Conservation (phyloP, 2,797 vertebrate genomes). For the Sternotherus odoratus region DNA sequence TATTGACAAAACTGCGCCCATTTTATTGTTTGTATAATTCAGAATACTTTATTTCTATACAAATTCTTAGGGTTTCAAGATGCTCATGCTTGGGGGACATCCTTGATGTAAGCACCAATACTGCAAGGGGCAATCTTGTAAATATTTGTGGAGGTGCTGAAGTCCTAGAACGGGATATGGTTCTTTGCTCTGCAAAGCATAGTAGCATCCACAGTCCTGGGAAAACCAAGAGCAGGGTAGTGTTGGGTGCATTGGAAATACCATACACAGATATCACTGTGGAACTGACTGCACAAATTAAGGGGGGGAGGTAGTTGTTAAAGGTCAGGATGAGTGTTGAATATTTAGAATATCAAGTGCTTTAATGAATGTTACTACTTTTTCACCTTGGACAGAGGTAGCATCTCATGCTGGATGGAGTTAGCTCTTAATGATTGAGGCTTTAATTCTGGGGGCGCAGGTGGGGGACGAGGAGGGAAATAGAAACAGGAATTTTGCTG, state of each 20-base stretch:
- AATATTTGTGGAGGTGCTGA: background rate
- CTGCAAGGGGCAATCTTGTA: accelerated
- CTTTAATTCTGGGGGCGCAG: no score
- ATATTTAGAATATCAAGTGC: background rate
- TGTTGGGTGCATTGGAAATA: background rate
- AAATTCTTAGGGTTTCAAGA: background rate
- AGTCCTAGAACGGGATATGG: background rate
- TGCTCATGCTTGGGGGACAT: background rate
- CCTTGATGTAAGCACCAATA: background rate
- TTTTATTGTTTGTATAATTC: background rate
- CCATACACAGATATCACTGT: no score
- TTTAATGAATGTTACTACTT: background rate
- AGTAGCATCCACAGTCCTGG: background rate
- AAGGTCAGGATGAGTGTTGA: background rate
- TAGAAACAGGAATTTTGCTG: background rate
- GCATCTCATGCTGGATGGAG: background rate
- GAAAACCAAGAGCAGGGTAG: background rate
- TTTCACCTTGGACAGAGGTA: background rate
- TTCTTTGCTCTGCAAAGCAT: background rate
- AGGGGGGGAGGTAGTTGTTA: background rate
- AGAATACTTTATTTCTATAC: background rate
- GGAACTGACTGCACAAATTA: background rate
- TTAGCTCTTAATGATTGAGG: background rate
- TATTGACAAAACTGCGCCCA: background rate
- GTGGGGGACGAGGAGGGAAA: background rate